Evolutionary conservation across 2,113 vertebrate species (phyloP).

Genomic region (Myrmecobius fasciatus): DNA sequence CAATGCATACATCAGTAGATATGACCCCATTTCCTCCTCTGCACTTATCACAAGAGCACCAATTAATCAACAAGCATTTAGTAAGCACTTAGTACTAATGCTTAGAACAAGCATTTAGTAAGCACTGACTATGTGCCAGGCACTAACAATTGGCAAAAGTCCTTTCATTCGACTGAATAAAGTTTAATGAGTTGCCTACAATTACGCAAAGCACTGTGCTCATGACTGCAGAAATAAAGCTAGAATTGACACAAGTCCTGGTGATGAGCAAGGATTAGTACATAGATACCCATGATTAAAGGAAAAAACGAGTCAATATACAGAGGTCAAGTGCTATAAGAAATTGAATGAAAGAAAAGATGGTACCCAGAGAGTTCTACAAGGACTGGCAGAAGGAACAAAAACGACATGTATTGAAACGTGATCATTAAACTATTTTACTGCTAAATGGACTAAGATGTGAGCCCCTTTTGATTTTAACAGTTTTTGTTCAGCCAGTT

Average conservation of each 20-base stretch:
- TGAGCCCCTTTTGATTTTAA: neutral
- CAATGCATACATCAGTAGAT: neutral
- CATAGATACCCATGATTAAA: neutral
- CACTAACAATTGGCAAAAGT: neutral
- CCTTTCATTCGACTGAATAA: neutral
- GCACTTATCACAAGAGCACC: neutral
- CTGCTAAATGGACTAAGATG: neutral
- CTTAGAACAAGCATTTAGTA: neutral
- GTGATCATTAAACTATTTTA: neutral
- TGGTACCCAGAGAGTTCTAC: neutral
- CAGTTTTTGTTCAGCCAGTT: neutral
- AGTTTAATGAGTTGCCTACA: neutral
- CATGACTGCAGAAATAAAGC: neutral
- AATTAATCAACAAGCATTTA: neutral
- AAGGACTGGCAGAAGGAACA: neutral
- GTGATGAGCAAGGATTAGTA: neutral
- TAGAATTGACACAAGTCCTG: neutral
- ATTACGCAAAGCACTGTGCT: neutral
- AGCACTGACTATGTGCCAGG: neutral
- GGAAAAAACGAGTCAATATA: neutral
- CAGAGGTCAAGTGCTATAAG: neutral
- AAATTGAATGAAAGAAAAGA: neutral
- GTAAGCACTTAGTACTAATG: no score
- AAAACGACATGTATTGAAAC: neutral
- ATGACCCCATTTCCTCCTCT: neutral